Evolutionary conservation across 1,140 invertebrate genomes (phyloP).

Genomic region (Apocrypta bakeri): DNA sequence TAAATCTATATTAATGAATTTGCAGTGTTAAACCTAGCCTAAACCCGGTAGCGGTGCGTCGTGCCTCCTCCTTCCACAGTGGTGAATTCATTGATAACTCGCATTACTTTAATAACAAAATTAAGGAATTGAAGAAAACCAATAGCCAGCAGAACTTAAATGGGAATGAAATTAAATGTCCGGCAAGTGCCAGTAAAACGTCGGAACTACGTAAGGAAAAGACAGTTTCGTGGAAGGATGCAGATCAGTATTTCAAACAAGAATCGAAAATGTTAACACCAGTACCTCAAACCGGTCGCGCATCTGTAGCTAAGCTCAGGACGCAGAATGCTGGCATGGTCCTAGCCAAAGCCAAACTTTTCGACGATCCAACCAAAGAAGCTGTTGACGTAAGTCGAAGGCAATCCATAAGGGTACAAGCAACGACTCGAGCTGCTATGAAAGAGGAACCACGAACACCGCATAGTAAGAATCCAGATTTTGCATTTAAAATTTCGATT

Average conservation of each 20-base stretch:
- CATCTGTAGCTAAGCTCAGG: constrained; percentile 78
- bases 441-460: constrained; percentile 32
- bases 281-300: constrained; percentile 73
- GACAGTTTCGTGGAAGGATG: constrained; percentile 70
- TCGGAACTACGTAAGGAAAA: constrained; percentile 49
- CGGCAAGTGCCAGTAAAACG: not conserved
- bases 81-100: constrained; percentile 61
- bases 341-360: constrained; percentile 79
- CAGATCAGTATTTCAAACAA: constrained; percentile 66
- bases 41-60: constrained; percentile 52
- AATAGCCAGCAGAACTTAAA: constrained; percentile 62
- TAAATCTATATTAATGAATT: not conserved
- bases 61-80: constrained; percentile 69
- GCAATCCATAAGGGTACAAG: constrained; percentile 44
- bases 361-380: constrained; percentile 70
- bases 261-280: constrained; percentile 56
- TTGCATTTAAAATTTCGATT: not conserved
- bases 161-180: not conserved
- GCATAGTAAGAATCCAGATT: constrained; percentile 11
- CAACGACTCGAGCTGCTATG: not conserved
- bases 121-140: constrained; percentile 66
- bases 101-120: constrained; percentile 64
- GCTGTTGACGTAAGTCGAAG: constrained; percentile 31
- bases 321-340: constrained; percentile 82
- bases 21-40: not conserved